Conservation (phyloP, 1,140 invertebrate species). For the Camponotus vicinus region DNA sequence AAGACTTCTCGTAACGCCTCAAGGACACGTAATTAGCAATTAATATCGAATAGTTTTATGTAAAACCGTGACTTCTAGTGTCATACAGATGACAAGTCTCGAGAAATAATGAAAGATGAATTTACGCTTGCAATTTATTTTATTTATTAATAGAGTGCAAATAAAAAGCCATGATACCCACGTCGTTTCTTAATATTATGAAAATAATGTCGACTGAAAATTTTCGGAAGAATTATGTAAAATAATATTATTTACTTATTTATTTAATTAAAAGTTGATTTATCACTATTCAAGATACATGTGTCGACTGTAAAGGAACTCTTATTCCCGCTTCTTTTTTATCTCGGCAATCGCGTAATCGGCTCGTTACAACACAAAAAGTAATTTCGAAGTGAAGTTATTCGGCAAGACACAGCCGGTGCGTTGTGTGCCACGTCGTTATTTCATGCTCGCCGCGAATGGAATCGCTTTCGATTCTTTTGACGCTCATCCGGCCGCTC, state of each 20-base stretch:
- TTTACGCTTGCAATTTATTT: conserved; percentile 13
- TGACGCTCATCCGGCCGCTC: conserved; percentile 26
- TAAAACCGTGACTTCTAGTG: conserved; percentile 6
- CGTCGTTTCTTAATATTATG: too few species aligned
- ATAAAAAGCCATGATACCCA: not conserved
- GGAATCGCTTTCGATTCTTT: conserved; percentile 66
- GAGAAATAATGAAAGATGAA: not conserved
- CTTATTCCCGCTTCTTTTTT: not conserved
- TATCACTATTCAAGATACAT: not conserved
- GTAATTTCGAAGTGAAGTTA: not conserved
- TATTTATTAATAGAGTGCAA: conserved; percentile 7
- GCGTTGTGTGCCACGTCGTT: not conserved
- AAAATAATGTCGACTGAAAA: not conserved
- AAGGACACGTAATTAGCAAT: conserved; percentile 36
- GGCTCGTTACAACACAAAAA: not conserved
- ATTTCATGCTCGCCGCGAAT: conserved; percentile 43
- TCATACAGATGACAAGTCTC: not conserved
- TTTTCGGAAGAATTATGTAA: not conserved
- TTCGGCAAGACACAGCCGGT: not conserved
- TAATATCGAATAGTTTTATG: conserved; percentile 43
- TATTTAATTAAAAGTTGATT: conserved; percentile 5
- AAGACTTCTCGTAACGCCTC: conserved; percentile 27
- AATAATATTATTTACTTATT: not conserved
- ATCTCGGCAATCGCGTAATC: not conserved
- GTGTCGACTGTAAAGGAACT: not conserved